Conservation (phyloP, 2,888 invertebrate species). For the Taenaris catops region DNA sequence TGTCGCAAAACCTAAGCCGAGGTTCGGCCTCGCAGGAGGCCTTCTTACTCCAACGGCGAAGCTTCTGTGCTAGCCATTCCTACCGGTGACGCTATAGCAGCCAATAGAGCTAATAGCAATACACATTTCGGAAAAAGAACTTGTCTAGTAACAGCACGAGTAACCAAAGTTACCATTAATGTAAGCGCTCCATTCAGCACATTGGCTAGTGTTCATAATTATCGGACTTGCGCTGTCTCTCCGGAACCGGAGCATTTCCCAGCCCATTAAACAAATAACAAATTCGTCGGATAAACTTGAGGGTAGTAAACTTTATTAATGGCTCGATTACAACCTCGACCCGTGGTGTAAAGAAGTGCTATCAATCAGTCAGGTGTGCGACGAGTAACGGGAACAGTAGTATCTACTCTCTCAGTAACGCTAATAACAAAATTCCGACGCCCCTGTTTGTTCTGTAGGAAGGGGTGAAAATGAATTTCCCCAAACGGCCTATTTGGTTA, state of each 20-base stretch:
- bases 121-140: no score
- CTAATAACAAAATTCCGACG: conserved; percentile 78
- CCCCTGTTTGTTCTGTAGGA: conserved; percentile 70
- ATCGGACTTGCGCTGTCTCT: conserved; percentile 6
- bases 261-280: conserved; percentile 77
- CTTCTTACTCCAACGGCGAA: no score
- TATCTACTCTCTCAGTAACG: conserved; percentile 67
- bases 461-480: conserved; percentile 76
- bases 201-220: conserved; percentile 7
- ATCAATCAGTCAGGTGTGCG: conserved; percentile 79
- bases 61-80: no score
- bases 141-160: no score
- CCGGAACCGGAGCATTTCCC: conserved; percentile 50
- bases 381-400: conserved; percentile 64
- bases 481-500: conserved; percentile 33
- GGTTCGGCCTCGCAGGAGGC: no score
- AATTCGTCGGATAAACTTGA: conserved; percentile 74
- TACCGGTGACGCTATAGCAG: no score
- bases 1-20: no score
- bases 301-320: conserved; percentile 79
- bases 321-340: conserved; percentile 80
- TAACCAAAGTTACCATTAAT: no score
- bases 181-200: no score
- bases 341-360: conserved; percentile 79
- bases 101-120: no score